Evolutionary conservation across 1,140 invertebrate genomes (phyloP).

Genomic region (Drosophila kanapiae): DNA sequence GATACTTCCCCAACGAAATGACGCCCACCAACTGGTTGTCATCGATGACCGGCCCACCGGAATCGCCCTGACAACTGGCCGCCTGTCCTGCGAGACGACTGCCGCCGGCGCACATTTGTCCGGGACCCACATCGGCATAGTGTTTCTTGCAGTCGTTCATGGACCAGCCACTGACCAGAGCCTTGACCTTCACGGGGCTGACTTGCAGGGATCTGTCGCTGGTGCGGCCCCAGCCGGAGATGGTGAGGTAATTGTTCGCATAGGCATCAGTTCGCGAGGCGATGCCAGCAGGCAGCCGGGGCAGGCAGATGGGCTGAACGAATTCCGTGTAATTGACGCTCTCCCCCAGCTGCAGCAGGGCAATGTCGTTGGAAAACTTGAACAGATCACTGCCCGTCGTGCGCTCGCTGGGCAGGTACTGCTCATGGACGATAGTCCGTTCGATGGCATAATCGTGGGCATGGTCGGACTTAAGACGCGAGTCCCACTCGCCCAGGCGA

Average conservation of each 20-base stretch:
- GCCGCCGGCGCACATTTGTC: constrained; percentile 60
- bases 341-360: constrained; percentile 31
- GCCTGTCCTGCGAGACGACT: neutral
- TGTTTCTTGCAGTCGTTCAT: constrained; percentile 9
- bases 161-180: constrained; percentile 17
- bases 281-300: neutral
- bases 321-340: constrained; percentile 29
- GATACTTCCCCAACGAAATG: constrained; percentile 36
- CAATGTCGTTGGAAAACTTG: constrained; percentile 45
- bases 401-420: constrained; percentile 3
- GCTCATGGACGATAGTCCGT: constrained; percentile 45
- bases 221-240: constrained; percentile 62
- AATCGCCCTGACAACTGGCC: constrained; percentile 53
- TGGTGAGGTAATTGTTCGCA: constrained; percentile 43
- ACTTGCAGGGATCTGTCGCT: neutral
- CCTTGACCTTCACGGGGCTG: constrained; percentile 52
- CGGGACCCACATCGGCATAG: constrained; percentile 4
- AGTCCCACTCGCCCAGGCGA: constrained; percentile 60
- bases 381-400: too few species aligned
- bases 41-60: constrained; percentile 57
- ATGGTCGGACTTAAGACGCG: constrained; percentile 3
- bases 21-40: constrained; percentile 39
- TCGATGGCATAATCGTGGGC: constrained; percentile 35
- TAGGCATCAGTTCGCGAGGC: constrained; percentile 13
- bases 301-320: constrained; percentile 56